A percentile compares a stretch with the other conserved stretches of the same genome.
phyloP scores from a whole-genome alignment of 1,140 invertebrate genomes.

The Nasonia vitripennis region DNA sequence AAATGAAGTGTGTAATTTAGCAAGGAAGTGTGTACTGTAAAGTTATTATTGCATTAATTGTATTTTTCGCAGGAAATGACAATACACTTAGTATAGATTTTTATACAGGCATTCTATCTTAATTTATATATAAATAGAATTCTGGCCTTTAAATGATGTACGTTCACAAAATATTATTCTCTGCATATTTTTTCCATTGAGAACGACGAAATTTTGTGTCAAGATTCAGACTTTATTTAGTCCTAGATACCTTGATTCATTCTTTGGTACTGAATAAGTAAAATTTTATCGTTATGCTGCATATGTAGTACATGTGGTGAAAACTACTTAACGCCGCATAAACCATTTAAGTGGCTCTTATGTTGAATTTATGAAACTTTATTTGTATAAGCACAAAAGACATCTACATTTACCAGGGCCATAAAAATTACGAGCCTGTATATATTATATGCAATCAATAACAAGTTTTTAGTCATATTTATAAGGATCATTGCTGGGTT shows the following conservation, averaged over 20 bases:
- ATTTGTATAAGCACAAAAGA: too few relatives aligned
- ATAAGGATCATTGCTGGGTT: too few relatives aligned
- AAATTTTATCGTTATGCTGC: neutral
- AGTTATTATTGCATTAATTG: conserved; percentile 14
- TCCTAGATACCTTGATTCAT: neutral
- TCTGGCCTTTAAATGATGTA: neutral
- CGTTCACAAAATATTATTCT: conserved; percentile 8
- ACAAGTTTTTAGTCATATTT: too few relatives aligned
- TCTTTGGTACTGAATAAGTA: neutral
- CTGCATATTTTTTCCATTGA: conserved; percentile 7
- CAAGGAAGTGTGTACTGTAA: neutral
- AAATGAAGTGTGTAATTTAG: conserved; percentile 8
- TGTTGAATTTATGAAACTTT: neutral
- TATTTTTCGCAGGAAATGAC: neutral
- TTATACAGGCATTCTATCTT: neutral
- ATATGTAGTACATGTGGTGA: neutral
- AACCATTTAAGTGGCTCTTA: neutral
- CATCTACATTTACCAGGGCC: too few relatives aligned
- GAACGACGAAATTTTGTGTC: neutral
- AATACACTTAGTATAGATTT: conserved; percentile 22
- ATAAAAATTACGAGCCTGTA: too few relatives aligned
- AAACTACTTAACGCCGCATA: neutral
- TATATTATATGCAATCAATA: too few relatives aligned
- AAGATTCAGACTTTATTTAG: neutral
- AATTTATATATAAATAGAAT: neutral